phyloP scores from a whole-genome alignment of 2,888 invertebrate genomes.

The Nomada flava region DNA sequence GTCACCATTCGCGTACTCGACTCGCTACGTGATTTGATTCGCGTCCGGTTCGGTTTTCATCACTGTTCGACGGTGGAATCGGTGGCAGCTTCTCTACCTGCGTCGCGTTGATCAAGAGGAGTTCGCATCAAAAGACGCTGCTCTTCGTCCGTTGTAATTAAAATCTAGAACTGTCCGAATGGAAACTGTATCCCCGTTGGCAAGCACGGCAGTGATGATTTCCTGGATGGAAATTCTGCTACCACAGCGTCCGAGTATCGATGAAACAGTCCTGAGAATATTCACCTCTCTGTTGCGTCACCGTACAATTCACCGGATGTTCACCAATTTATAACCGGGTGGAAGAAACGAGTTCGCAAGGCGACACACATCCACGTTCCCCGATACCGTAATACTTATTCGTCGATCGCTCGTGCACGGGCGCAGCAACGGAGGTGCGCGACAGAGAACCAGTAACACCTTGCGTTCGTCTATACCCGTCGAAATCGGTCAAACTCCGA shows the following conservation, averaged over 20 bases:
- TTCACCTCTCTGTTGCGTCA: slow-evolving; percentile 23
- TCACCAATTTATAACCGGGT: slow-evolving; percentile 16
- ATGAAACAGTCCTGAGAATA: background rate
- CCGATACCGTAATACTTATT: background rate
- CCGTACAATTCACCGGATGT: slow-evolving; percentile 8
- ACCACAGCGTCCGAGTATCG: background rate
- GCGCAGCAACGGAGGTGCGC: background rate
- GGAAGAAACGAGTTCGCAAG: slow-evolving; percentile 4
- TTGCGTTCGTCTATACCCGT: background rate
- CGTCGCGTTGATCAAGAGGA: background rate
- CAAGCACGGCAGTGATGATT: no score
- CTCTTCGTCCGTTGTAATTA: no score
- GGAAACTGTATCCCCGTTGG: no score
- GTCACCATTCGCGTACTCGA: slow-evolving; percentile 74
- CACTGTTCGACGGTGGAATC: slow-evolving; percentile 5
- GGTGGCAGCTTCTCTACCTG: background rate
- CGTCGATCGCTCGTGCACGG: background rate
- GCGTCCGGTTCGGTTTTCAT: slow-evolving; percentile 28
- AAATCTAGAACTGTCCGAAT: no score
- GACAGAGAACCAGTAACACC: background rate
- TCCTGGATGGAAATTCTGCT: no score
- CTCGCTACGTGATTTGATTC: slow-evolving; percentile 30
- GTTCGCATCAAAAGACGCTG: no score
- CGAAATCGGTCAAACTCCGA: background rate
- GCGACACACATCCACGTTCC: slow-evolving; percentile 15